Evolutionary conservation across 2,797 vertebrate species (phyloP).

Genomic region (Syngnathus rostellatus): DNA sequence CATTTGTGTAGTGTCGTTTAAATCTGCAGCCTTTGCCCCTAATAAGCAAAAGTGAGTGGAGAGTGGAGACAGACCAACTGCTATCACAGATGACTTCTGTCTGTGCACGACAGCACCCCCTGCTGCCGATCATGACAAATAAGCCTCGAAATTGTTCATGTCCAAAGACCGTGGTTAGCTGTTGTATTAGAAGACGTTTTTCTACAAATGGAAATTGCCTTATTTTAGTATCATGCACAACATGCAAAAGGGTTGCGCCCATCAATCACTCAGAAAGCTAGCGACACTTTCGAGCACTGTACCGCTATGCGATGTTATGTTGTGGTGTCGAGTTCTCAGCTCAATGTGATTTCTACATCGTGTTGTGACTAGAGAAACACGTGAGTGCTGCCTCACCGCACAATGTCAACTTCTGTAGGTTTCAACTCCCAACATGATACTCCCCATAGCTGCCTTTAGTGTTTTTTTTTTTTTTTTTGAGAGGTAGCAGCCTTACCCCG

Average conservation of each 20-base stretch:
- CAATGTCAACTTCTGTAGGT: not conserved
- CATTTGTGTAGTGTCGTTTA: not conserved
- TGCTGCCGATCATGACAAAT: constrained; percentile 35
- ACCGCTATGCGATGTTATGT: constrained; percentile 17
- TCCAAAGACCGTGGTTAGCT: not conserved
- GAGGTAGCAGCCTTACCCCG: not conserved
- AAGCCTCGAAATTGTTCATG: not conserved
- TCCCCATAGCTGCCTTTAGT: not conserved
- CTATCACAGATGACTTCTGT: not conserved
- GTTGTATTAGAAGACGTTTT: not conserved
- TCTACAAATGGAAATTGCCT: not conserved
- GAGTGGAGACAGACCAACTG: not conserved
- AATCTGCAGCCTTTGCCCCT: not conserved
- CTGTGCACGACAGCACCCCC: constrained; percentile 30
- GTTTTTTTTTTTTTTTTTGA: not conserved
- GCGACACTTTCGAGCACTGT: not conserved
- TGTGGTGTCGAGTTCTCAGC: constrained; percentile 26
- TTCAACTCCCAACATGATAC: not conserved
- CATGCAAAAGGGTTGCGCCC: not conserved
- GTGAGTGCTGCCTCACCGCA: constrained; percentile 17
- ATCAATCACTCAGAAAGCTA: not conserved
- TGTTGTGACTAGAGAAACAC: constrained; percentile 11
- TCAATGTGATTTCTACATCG: constrained; percentile 29
- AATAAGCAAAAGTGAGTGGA: not conserved
- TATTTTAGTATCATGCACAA: not conserved